Evolutionary conservation across 2,888 invertebrate species (phyloP).

Genomic region (Liodrosophila aerea): DNA sequence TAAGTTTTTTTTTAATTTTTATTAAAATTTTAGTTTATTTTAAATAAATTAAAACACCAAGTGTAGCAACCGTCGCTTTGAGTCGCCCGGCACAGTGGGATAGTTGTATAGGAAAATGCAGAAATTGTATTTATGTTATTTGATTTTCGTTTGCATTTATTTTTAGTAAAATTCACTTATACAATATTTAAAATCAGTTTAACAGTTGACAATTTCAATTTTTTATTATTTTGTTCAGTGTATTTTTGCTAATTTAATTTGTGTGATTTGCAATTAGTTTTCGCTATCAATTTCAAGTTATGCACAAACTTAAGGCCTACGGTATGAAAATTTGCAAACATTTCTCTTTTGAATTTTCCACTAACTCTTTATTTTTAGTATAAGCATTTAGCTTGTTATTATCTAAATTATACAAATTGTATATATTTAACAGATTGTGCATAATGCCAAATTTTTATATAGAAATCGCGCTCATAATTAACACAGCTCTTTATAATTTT

Average conservation of each 20-base stretch:
- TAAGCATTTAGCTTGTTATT: slow-evolving; percentile 28
- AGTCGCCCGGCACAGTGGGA: background rate
- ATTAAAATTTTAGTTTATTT: too few relatives aligned
- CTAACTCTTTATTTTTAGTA: slow-evolving; percentile 23
- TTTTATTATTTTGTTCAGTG: slow-evolving; percentile 17
- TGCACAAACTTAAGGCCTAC: slow-evolving; percentile 71
- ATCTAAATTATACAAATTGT: slow-evolving; percentile 31
- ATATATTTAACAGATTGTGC: slow-evolving; percentile 22
- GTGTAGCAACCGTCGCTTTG: too few relatives aligned
- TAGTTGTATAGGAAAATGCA: background rate
- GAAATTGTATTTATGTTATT: slow-evolving; percentile 10
- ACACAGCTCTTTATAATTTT: slow-evolving; percentile 66
- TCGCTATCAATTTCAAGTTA: slow-evolving; percentile 32
- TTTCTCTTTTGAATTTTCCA: slow-evolving; percentile 22
- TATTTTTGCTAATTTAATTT: slow-evolving; percentile 40
- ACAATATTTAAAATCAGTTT: slow-evolving; percentile 75
- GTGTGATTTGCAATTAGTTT: slow-evolving; percentile 29
- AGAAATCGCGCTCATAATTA: slow-evolving; percentile 59
- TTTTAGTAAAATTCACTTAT: slow-evolving; percentile 75
- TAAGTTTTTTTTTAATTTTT: too few relatives aligned
- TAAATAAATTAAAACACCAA: too few relatives aligned
- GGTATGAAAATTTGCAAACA: slow-evolving; percentile 66
- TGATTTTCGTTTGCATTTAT: slow-evolving; percentile 61
- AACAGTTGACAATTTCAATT: slow-evolving; percentile 70
- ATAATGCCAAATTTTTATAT: slow-evolving; percentile 43